Percentiles rank a stretch among this genome's conserved stretches.
Conservation (phyloP, 1,140 invertebrate genomes). For the Bombus affinis region DNA sequence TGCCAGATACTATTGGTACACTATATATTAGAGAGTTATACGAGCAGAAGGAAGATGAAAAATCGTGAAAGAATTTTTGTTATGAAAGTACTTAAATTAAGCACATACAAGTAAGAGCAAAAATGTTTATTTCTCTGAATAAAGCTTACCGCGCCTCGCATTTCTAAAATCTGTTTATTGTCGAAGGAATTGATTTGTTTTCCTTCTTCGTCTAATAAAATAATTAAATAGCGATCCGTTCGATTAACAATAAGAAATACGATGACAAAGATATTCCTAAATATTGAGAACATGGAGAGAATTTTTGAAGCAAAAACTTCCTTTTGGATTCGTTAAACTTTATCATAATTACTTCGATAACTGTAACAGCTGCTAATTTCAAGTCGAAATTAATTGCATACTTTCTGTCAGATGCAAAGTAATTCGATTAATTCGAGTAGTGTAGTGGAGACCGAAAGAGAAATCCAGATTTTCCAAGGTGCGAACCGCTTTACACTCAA, state of each 20-base stretch:
- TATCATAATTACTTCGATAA: too few relatives aligned
- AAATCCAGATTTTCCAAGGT: neutral
- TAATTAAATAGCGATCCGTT: neutral
- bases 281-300: neutral
- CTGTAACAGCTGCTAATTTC: neutral
- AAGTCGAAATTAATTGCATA: neutral
- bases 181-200: too few relatives aligned
- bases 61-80: neutral
- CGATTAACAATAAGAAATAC: neutral
- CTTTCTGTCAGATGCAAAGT: neutral
- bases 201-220: neutral
- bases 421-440: too few relatives aligned
- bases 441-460: neutral
- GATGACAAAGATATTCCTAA: neutral
- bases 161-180: too few relatives aligned
- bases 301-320: neutral
- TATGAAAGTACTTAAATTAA: neutral
- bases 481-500: conserved; percentile 11
- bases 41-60: neutral
- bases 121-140: too few relatives aligned
- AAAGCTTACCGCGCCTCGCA: too few relatives aligned
- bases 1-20: neutral
- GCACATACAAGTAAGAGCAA: too few relatives aligned
- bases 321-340: neutral
- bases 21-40: neutral